Conservation (phyloP, 1,140 invertebrate species). For the Drosophila chauvacae region DNA sequence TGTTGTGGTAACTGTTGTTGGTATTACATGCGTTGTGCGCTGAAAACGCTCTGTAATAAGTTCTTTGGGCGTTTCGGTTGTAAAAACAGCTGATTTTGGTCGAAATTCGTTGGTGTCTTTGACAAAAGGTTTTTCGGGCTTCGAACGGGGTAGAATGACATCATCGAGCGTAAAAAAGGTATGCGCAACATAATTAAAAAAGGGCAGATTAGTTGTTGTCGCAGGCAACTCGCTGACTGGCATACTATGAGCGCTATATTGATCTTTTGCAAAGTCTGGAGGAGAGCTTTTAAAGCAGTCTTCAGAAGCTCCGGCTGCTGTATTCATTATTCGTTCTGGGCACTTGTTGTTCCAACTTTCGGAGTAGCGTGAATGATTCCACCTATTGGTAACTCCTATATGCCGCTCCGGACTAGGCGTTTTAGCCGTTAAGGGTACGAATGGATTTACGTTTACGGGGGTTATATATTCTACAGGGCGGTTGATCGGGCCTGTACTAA, state of each 20-base stretch:
- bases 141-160: conserved; percentile 39
- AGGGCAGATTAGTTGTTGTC: conserved; percentile 44
- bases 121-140: conserved; percentile 4
- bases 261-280: conserved; percentile 14
- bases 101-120: conserved; percentile 18
- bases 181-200: conserved; percentile 48
- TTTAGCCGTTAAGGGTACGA: conserved; percentile 27
- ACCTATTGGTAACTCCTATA: conserved; percentile 14
- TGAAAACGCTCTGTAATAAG: conserved; percentile 7
- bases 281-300: conserved; percentile 22
- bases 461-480: conserved; percentile 18
- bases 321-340: conserved; percentile 12
- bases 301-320: not conserved
- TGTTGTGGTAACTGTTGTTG: conserved; percentile 27
- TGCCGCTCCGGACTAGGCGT: conserved; percentile 24
- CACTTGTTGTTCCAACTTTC: conserved; percentile 29
- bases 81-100: conserved; percentile 10
- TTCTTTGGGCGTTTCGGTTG: conserved; percentile 15
- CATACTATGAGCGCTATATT: conserved; percentile 13
- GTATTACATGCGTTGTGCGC: conserved; percentile 5
- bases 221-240: conserved; percentile 16
- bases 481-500: not conserved
- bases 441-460: conserved; percentile 21
- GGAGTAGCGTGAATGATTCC: conserved; percentile 17
- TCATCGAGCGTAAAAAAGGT: conserved; percentile 50